phyloP scores from a whole-genome alignment of 2,888 invertebrate genomes.

The Xanthorhoe designata region DNA sequence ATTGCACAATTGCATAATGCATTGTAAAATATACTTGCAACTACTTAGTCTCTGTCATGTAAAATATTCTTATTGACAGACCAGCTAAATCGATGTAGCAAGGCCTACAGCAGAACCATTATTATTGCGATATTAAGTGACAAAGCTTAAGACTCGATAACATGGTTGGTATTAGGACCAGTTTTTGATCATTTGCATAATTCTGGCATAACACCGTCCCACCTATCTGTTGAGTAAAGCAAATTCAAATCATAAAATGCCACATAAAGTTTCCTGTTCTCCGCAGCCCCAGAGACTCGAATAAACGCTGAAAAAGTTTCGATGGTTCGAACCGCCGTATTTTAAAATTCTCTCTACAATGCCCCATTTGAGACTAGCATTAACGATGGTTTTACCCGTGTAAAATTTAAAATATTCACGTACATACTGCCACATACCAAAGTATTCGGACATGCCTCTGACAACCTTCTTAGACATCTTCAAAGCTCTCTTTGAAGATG shows the following conservation, averaged over 20 bases:
- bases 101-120: too few relatives aligned
- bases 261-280: conserved; percentile 22
- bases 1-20: too few relatives aligned
- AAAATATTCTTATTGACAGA: not conserved
- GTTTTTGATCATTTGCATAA: too few relatives aligned
- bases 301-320: conserved; percentile 60
- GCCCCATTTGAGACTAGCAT: conserved; percentile 29
- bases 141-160: too few relatives aligned
- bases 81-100: not conserved
- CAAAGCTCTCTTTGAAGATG: too few relatives aligned
- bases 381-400: conserved; percentile 11
- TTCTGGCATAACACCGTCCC: too few relatives aligned
- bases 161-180: too few relatives aligned
- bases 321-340: conserved; percentile 55
- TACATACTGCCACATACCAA: too few relatives aligned
- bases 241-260: conserved; percentile 17
- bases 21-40: not conserved
- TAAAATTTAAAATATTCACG: not conserved
- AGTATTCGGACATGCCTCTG: too few relatives aligned
- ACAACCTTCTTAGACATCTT: too few relatives aligned
- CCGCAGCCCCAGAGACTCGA: conserved; percentile 43
- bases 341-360: conserved; percentile 52
- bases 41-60: too few relatives aligned
- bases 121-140: too few relatives aligned
- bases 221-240: not conserved